Evolutionary conservation across 2,113 vertebrate species (phyloP), one percentile per base, ranked within the genome.

Genomic region (Hippocampus barbouri): DNA sequence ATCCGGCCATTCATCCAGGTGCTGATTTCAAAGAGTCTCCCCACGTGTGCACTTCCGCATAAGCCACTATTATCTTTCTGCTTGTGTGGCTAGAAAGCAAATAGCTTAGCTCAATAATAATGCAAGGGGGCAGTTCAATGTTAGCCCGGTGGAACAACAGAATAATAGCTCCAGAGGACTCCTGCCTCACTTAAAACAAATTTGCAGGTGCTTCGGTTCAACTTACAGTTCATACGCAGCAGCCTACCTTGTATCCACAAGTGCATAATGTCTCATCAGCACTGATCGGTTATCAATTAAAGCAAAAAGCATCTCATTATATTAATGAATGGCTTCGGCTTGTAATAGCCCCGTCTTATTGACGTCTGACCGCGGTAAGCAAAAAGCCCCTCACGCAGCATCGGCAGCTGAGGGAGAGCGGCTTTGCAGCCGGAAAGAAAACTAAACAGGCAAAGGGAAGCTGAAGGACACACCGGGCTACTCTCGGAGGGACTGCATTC

Each of bases 51-150:
- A 94, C 92, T 98, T 95, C 94, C 88, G 92, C 73, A 92, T 97
- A 96, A 98, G 95, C 95, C 94, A 94, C 95, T 92, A 96, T 98
- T 96, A 97, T 97, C 94, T 96, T 97, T 96, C 91, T 96, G 95
- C 95, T 96, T 95, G 94, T 94, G 93, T 94, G 93, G 95, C 94
- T 94, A 94, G 95, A 97, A 97, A 93, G 94, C 92, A 95, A 96
- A 96, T 93, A 93, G 92, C 93, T 92, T 89, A 93, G 94, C 93
- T 96, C 95, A 95, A 97, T 96, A 97, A 96, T 94, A 94, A 94
- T 93, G 93, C 93, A 94, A 45, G 93, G 85, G 86, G 89, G 90
- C 87, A 89, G 84, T 89, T 90, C 89, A 86, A 89, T 84, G 87
- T 78, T 80, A 73, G 85, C 82, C 82, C 87, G 68, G 81, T 72